Percentiles rank a stretch among this genome's conserved stretches.
Evolutionary conservation across 2,888 invertebrate genomes (phyloP).

Genomic region (Amphimallon solstitiale): DNA sequence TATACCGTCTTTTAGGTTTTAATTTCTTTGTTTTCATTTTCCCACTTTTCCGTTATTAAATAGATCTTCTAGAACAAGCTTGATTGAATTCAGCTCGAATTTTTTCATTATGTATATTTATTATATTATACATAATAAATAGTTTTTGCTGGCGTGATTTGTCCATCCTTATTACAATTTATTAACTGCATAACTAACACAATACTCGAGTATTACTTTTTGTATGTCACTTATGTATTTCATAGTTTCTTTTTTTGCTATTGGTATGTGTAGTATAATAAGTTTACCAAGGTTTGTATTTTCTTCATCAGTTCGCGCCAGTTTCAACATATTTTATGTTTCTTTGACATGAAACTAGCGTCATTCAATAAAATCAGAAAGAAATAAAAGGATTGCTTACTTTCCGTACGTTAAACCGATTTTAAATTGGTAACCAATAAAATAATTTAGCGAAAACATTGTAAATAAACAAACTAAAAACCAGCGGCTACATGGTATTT

Average conservation of each 20-base stretch:
- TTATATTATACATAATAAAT: conserved; percentile 17
- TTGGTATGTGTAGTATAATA: conserved; percentile 50
- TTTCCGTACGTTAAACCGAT: too few species aligned
- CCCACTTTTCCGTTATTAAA: conserved; percentile 52
- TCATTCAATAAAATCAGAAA: too few species aligned
- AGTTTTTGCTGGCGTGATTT: conserved; percentile 50
- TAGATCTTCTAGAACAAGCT: conserved; percentile 64
- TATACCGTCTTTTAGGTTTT: not conserved
- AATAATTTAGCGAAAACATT: too few species aligned
- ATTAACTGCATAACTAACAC: conserved; percentile 15
- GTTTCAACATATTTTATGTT: conserved; percentile 4
- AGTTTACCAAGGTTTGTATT: conserved; percentile 20
- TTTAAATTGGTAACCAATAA: too few species aligned
- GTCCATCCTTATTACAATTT: conserved; percentile 43
- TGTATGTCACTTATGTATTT: conserved; percentile 45
- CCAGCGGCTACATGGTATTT: too few species aligned
- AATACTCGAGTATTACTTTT: conserved; percentile 20
- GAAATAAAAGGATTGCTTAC: too few species aligned
- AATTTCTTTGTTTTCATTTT: conserved; percentile 36
- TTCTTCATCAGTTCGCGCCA: conserved; percentile 7
- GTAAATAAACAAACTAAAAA: too few species aligned
- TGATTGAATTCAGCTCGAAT: conserved; percentile 60
- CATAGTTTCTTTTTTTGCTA: conserved; percentile 44
- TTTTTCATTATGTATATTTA: conserved; percentile 41
- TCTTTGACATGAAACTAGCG: not conserved